Conservation (phyloP, 1,140 invertebrate genomes). For the Solenopsis invicta region DNA sequence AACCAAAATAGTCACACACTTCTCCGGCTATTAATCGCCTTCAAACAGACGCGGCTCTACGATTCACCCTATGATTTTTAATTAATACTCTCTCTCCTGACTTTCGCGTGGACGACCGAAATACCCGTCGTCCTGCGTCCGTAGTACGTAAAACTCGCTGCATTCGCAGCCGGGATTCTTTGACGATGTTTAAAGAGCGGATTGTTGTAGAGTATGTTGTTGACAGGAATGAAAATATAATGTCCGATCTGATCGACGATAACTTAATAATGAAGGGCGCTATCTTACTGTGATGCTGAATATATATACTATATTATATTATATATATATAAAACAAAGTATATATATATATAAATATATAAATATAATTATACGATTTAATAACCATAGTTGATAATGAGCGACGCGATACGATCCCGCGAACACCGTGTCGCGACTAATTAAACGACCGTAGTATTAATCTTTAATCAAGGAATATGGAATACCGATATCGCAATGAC, state of each 20-base stretch:
- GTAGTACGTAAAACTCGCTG: slow-evolving; percentile 57
- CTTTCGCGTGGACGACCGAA: slow-evolving; percentile 7
- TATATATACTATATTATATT: slow-evolving; percentile 83
- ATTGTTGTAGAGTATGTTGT: slow-evolving; percentile 85
- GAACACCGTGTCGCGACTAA: slow-evolving; percentile 52
- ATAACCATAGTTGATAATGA: slow-evolving; percentile 73
- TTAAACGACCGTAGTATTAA: slow-evolving; percentile 60
- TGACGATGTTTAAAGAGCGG: slow-evolving; percentile 77
- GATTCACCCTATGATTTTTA: slow-evolving; percentile 9
- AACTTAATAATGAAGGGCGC: slow-evolving; percentile 85
- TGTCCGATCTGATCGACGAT: slow-evolving; percentile 81
- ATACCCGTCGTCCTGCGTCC: slow-evolving; percentile 39
- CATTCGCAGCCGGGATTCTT: slow-evolving; percentile 51
- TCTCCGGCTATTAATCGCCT: slow-evolving; percentile 37
- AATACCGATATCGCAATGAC: slow-evolving; percentile 58
- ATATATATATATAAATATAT: slow-evolving; percentile 61
- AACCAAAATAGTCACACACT: slow-evolving; percentile 2
- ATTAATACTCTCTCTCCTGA: slow-evolving; percentile 44
- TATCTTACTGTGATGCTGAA: slow-evolving; percentile 87
- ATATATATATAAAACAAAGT: slow-evolving; percentile 58
- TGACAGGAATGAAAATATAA: slow-evolving; percentile 80
- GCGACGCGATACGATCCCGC: slow-evolving; percentile 12
- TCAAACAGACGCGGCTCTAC: slow-evolving; percentile 27
- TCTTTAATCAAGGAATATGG: slow-evolving; percentile 46
- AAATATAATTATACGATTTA: slow-evolving; percentile 74